Evolutionary conservation across 2,888 invertebrate species (phyloP), one percentile per base, ranked within the genome.

Genomic region (Parthenolecanium corni): DNA sequence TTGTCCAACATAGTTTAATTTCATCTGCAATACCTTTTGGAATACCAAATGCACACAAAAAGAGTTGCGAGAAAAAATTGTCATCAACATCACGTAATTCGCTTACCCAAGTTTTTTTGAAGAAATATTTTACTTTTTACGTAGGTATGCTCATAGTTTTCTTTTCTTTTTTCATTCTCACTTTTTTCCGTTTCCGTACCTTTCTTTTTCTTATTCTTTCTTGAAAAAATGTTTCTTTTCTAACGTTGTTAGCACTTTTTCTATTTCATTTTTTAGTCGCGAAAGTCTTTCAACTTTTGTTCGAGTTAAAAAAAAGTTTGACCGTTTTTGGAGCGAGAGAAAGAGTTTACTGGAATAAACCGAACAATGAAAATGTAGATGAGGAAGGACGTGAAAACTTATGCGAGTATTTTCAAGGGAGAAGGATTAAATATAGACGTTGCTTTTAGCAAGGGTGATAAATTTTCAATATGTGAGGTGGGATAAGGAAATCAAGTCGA

Each of bases 11-110:
- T n/a, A 24, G 56, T 38, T 53, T 53, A 53, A 56, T 42, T 56
- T 56, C 40, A 44, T 42, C 14, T 56, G 40, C 56, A 56, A 56
- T 56, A 42, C 42, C 44, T 40, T 40, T 56, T 56, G 38, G 56
- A 56, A 56, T 56, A 56, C 42, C 40, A 53, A 53, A n/a, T n/a
- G n/a, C 38, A 36, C 38, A 53, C 38, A 38, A 53, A 53, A 53
- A 53, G 42, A 56, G 56, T 56, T 56, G 38, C n/a, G n/a, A 24
- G 40, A 42, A 56, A 56, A 56, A 38, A 24, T 56, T 40, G 56
- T 56, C 42, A 56, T 40, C 23, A 56, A 23, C 24, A 56, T 56
- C 56, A 56, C 56, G 56, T 56, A 56, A 56, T 56, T 42, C 25
- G 44, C 40, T 56, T 56, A 56, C 24, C 40, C 42, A 56, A 56